Percentiles rank a stretch among this genome's conserved stretches.
Evolutionary conservation across 2,888 invertebrate genomes (phyloP).

Genomic region (Hydropsyche betteni): DNA sequence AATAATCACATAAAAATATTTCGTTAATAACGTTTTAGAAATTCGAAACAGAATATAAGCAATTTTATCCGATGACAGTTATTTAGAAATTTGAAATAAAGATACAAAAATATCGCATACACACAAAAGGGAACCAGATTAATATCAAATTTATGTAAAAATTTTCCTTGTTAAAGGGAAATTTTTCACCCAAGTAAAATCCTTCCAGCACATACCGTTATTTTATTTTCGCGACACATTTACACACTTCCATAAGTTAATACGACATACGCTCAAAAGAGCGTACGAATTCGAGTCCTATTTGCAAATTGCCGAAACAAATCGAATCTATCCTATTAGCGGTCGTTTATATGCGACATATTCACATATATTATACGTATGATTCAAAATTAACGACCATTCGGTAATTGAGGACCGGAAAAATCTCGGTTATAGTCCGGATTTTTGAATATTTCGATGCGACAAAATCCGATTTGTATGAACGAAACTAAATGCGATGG

Average conservation of each 20-base stretch:
- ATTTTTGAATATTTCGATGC: too few species aligned
- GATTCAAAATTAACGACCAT: not conserved
- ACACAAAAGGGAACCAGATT: too few species aligned
- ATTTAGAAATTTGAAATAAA: too few species aligned
- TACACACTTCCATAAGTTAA: conserved; percentile 18
- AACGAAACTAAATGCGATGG: too few species aligned
- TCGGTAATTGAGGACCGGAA: too few species aligned
- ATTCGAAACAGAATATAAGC: too few species aligned
- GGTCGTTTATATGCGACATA: conserved; percentile 9
- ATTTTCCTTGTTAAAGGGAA: conserved; percentile 4
- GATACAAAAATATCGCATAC: too few species aligned
- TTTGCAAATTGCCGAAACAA: conserved; percentile 13
- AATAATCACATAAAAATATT: too few species aligned
- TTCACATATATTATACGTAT: conserved; percentile 15
- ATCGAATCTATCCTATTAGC: not conserved
- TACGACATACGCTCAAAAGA: not conserved
- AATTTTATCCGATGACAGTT: too few species aligned
- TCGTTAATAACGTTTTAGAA: too few species aligned
- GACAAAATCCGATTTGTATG: too few species aligned
- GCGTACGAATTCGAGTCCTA: conserved; percentile 18
- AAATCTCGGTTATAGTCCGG: too few species aligned
- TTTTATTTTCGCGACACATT: conserved; percentile 14
- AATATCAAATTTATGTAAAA: not conserved
- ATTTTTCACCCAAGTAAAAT: conserved; percentile 6
- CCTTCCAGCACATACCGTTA: not conserved